A percentile compares a stretch with the other conserved stretches of the same genome.
Evolutionary conservation across 2,888 invertebrate species (phyloP).

Genomic region (Catocala fraxini): DNA sequence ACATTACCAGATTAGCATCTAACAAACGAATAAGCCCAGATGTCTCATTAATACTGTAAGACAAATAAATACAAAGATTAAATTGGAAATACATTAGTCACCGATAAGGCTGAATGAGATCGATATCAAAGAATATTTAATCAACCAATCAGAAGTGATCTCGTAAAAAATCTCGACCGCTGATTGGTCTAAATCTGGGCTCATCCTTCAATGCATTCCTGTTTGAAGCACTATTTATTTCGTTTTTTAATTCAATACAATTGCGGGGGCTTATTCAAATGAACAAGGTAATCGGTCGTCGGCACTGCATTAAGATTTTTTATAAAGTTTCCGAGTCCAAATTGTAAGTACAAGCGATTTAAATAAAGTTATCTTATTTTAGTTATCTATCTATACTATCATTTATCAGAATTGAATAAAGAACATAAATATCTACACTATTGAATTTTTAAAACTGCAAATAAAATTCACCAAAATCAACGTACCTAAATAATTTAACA

Average conservation of each 20-base stretch:
- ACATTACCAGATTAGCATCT: constrained; percentile 53
- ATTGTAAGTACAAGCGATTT: constrained; percentile 39
- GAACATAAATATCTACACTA: no score
- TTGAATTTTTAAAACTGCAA: no score
- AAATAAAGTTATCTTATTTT: background rate
- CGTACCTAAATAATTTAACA: background rate
- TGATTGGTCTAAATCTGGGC: constrained; percentile 46
- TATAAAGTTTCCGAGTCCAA: constrained; percentile 47
- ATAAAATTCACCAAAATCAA: no score
- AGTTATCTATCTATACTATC: no score
- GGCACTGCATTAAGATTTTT: constrained; percentile 65
- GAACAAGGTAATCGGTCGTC: constrained; percentile 68
- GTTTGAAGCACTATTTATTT: constrained; percentile 40
- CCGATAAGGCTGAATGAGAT: constrained; percentile 33
- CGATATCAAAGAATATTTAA: constrained; percentile 28
- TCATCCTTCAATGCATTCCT: constrained; percentile 47
- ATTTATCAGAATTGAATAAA: no score
- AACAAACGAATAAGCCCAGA: constrained; percentile 43
- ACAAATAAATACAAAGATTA: constrained; percentile 47
- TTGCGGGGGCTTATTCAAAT: constrained; percentile 75
- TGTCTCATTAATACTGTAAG: constrained; percentile 44
- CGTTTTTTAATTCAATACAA: constrained; percentile 59
- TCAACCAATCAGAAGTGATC: constrained; percentile 36
- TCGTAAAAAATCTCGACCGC: constrained; percentile 22
- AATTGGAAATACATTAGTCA: constrained; percentile 34